Base-by-base conservation (phyloP, 2,888 invertebrate genomes). In the Parelbella ahira region DNA sequence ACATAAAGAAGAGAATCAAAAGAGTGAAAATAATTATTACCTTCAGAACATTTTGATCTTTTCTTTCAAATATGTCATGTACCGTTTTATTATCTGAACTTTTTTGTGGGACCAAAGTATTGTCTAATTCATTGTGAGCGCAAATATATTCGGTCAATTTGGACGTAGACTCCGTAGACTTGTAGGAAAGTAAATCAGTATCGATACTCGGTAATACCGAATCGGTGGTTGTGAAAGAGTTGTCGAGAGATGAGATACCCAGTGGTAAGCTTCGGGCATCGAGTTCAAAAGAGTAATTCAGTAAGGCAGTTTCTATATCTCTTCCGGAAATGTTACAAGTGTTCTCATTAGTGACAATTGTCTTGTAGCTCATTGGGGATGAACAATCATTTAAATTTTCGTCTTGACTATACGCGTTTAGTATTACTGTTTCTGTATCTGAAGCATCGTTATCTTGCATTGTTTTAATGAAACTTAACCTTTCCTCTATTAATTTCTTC, bases 31-130 rank as follows among this genome's bases (percentile, higher is more conserved):
- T n/a, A n/a, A n/a, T n/a, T n/a, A n/a, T n/a, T 33, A 41, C 41
- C 33, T 21, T 21, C 4, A 28, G 1, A 9, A 41, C 6, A 10
- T 20, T 12, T 7, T 53, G 51, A 12, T 74, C 68, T 52, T 67
- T 81, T 45, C 75, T 68, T 50, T 81, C 82, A 60, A 68, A 79
- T 59, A 84, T 63, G 45, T 76, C 75, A 27, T 58, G 63, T 2
- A 83, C 58, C 13, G 33, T 15, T n/a, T 34, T 34, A 21, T 12
- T 10, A 27, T 25, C 30, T 1, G 15, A 20, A 28, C 5, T 34
- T 11, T 11, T 4, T n/a, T 27, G 12, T 3, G 41, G 41, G 28
- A 41, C 28, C 23, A 41, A 33, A 8, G 41, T 41, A 6, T 5
- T 53, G 21, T 56, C 56, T 2, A 63, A 47, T 44, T 70, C 68